Evolutionary conservation across 2,797 vertebrate genomes (phyloP).

Genomic region (Cossypha dichroa): DNA sequence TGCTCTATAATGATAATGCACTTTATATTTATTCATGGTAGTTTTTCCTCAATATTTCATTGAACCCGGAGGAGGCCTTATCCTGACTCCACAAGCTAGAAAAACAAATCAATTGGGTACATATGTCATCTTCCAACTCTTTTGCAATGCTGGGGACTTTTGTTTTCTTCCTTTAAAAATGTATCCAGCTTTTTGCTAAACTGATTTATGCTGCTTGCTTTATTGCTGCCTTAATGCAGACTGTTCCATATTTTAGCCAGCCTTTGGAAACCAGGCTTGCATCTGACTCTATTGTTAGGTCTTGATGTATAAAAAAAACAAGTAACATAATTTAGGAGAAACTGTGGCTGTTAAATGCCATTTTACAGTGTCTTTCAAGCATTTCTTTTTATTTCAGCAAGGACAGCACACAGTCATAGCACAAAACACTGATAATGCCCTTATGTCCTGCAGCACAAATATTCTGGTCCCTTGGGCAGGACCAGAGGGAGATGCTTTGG

Average conservation of each 20-base stretch:
- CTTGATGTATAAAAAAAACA: not conserved
- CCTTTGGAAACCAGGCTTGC: constrained; percentile 23
- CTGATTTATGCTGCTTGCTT: constrained; percentile 34
- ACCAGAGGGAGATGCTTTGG: not conserved
- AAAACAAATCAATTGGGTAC: constrained; percentile 50
- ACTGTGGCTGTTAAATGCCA: not conserved
- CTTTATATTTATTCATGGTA: constrained; percentile 39
- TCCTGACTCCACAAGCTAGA: constrained; percentile 19
- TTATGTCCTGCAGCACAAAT: not conserved
- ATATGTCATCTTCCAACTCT: constrained; percentile 42
- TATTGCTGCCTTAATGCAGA: constrained; percentile 43
- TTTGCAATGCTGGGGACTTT: constrained; percentile 32
- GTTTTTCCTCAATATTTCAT: constrained; percentile 27
- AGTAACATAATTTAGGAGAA: not conserved
- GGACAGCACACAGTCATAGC: not conserved
- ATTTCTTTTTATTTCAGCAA: constrained; percentile 1
- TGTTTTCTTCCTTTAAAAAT: constrained; percentile 23
- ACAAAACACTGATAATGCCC: not conserved
- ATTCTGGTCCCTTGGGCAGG: not conserved
- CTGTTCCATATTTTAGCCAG: constrained; percentile 26
- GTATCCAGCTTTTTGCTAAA: constrained; percentile 42
- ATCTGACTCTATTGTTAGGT: constrained; percentile 5
- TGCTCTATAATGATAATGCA: constrained; percentile 48
- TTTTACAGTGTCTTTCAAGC: not conserved
- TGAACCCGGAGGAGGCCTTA: constrained; percentile 39